These are phyloP conservation scores for Zeus faber DNA, from an alignment of 2,113 vertebrate genomes.

Conservation along the genomic window DNA sequence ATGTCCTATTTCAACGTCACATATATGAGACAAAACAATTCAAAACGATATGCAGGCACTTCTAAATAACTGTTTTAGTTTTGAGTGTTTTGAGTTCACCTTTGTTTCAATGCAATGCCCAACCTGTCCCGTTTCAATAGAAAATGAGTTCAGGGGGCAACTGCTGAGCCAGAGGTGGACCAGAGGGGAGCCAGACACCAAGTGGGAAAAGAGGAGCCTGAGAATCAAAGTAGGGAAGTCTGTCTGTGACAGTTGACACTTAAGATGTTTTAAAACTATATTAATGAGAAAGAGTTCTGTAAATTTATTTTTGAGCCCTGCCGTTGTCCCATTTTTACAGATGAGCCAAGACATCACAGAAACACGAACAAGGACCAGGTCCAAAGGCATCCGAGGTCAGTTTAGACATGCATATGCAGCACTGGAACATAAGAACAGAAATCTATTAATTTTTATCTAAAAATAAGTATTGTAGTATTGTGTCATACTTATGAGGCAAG, in stretches of 20 bases:
- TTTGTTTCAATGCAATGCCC: background rate
- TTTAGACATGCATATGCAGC: conserved; percentile 6
- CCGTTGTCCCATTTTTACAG: no score
- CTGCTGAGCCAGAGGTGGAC: conserved; percentile 87
- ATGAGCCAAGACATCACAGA: conserved; percentile 94
- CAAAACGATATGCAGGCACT: no score
- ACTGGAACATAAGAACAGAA: conserved; percentile 5
- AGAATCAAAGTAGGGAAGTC: conserved; percentile 78
- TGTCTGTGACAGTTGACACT: no score
- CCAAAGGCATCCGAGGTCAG: conserved; percentile 90
- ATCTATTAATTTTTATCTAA: no score
- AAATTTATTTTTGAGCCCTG: no score
- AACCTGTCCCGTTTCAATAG: conserved; percentile 51
- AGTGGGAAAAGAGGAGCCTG: conserved; percentile 72
- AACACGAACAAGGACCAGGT: conserved; percentile 88
- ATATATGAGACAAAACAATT: no score
- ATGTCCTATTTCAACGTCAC: no score
- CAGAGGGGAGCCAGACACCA: conserved; percentile 78
- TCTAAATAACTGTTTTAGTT: background rate
- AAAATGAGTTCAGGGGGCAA: conserved; percentile 88
- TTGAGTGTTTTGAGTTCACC: no score
- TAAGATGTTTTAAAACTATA: no score
- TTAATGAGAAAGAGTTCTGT: no score
- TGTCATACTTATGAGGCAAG: background rate
- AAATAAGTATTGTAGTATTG: no score